Percentiles rank a stretch among this genome's conserved stretches.
phyloP scores from a whole-genome alignment of 2,888 invertebrate genomes.

The Limnephilus marmoratus region DNA sequence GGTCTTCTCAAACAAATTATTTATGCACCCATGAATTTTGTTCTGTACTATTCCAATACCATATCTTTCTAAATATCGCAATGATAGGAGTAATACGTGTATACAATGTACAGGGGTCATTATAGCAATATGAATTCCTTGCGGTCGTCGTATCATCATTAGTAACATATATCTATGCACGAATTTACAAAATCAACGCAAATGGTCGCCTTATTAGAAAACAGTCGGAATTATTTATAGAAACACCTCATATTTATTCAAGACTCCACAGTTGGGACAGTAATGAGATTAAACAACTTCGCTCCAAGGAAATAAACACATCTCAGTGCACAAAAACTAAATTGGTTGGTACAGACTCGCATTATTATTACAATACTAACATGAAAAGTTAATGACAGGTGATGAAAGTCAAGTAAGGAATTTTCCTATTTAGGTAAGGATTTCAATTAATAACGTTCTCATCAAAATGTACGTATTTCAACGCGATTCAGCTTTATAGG shows the following conservation, averaged over 20 bases:
- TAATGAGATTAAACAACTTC: background rate
- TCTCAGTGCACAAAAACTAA: background rate
- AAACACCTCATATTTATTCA: background rate
- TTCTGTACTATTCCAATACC: background rate
- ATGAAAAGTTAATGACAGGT: background rate
- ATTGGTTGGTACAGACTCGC: background rate
- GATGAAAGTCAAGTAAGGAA: background rate
- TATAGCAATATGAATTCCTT: background rate
- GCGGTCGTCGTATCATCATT: background rate
- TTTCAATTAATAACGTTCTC: background rate
- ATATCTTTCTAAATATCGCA: background rate
- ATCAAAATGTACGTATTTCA: background rate
- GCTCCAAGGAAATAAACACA: background rate
- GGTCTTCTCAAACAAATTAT: background rate
- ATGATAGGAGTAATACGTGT: background rate
- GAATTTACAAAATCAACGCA: background rate
- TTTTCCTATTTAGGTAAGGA: background rate
- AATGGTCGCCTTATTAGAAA: background rate
- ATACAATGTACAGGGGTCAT: background rate
- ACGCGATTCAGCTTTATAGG: background rate
- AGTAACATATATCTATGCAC: background rate
- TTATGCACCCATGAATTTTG: background rate
- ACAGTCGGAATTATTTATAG: background rate
- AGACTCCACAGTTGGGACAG: background rate
- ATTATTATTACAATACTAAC: background rate